Evolutionary conservation across 2,888 invertebrate species (phyloP), one percentile per base, ranked within the genome.

Genomic region (Notocelia uddmanniana): DNA sequence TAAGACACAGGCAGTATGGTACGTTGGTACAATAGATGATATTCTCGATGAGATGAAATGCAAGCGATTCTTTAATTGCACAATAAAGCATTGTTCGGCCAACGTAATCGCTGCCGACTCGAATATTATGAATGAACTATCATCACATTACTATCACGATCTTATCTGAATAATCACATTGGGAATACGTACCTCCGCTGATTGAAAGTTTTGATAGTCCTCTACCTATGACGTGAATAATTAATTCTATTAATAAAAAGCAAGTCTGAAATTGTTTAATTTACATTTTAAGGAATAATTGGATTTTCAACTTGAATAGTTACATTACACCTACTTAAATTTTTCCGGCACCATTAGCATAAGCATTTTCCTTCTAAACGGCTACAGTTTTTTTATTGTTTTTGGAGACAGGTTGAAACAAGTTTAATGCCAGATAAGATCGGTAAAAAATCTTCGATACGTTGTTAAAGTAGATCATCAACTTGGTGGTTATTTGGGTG

Each of bases 11-110:
- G 69, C 69, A 73, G 78, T 76, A 52, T 37, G 23, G 81, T 83
- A 77, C 81, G 77, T 75, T 69, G 73, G 74, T 66, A 80, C 80
- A 81, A 82, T 81, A 79, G 81, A 83, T 79, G 80, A 71, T 71
- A 69, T 79, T 82, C 80, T 83, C 82, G 85, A 85, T 82, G 83
- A 89, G 89, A 91, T 91, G 87, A 89, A 89, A 90, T 89, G 87
- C 84, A 77, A 83, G 83, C 81, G 89, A 91, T 91, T 89, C 81
- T 80, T 83, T 89, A 89, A 91, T 91, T 92, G 89, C 89, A 91
- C 90, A 91, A 90, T 87, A 87, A 86, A 83, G 81, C 83, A 88
- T 91, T 92, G 91, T 92, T 87, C 83, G 81, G 77, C 81, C 83
- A 86, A 87, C 83, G 81, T 85, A 85, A 86, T 85, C 81, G 76